A percentile compares a stretch with the other conserved stretches of the same genome.
phyloP scores from a whole-genome alignment of 2,888 invertebrate species.

The Diploptera punctata region DNA sequence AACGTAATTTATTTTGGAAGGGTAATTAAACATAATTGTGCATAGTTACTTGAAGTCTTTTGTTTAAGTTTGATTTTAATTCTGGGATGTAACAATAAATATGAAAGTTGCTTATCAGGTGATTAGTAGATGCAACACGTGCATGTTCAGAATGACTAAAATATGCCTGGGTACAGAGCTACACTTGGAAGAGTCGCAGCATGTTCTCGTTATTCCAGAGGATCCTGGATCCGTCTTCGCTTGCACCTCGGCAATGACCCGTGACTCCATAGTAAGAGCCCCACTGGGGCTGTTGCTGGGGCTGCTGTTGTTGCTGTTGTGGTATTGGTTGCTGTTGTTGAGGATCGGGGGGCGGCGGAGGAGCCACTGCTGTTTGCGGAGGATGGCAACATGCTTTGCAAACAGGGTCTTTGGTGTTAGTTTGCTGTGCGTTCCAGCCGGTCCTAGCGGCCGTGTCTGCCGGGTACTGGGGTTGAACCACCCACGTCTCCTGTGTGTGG shows the following conservation, averaged over 20 bases:
- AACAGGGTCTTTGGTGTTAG: conserved; percentile 20
- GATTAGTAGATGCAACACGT: no score
- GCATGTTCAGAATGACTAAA: not conserved
- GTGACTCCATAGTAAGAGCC: conserved; percentile 31
- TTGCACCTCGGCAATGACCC: conserved; percentile 37
- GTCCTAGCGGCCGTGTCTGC: conserved; percentile 44
- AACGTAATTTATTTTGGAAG: no score
- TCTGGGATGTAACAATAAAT: no score
- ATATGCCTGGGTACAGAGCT: conserved; percentile 36
- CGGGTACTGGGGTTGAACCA: conserved; percentile 36
- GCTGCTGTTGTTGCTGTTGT: conserved; percentile 50
- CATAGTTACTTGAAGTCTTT: no score
- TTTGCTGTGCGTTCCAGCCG: conserved; percentile 48
- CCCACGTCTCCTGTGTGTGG: conserved; percentile 43
- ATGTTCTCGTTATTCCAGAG: conserved; percentile 47
- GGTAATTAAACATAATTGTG: no score
- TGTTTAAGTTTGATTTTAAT: no score
- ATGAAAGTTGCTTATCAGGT: no score
- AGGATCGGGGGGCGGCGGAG: conserved; percentile 40
- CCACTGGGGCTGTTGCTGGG: conserved; percentile 47
- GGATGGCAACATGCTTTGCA: conserved; percentile 40
- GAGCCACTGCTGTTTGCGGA: conserved; percentile 43
- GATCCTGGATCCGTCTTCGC: conserved; percentile 44
- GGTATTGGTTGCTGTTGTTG: no score
- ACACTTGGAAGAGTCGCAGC: conserved; percentile 47